phyloP scores from a whole-genome alignment of 2,113 vertebrate genomes.

The Cathartes aura region DNA sequence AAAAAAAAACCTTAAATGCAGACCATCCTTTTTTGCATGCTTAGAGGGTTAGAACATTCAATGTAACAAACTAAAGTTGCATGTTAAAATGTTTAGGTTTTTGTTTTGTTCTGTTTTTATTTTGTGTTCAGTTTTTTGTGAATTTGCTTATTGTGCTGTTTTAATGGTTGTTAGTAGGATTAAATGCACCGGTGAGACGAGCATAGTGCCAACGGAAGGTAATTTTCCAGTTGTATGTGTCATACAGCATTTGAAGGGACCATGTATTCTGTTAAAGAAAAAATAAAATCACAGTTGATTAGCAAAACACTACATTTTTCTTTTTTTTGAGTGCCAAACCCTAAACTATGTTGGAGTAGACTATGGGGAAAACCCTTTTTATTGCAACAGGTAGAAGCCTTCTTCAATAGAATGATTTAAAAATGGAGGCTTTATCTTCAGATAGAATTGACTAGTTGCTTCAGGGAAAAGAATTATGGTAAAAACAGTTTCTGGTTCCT shows the following conservation, averaged over 20 bases:
- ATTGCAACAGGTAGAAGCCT: slow-evolving; percentile 49
- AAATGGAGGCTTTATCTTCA: slow-evolving; percentile 46
- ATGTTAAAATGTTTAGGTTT: slow-evolving; percentile 86
- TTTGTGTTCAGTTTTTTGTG: slow-evolving; percentile 80
- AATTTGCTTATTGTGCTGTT: slow-evolving; percentile 86
- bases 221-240: slow-evolving; percentile 82
- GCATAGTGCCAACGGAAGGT: slow-evolving; percentile 83
- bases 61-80: slow-evolving; percentile 87
- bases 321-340: slow-evolving; percentile 79
- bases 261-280: slow-evolving; percentile 73
- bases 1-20: slow-evolving; percentile 74
- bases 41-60: slow-evolving; percentile 83
- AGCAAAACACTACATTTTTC: slow-evolving; percentile 62
- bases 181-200: slow-evolving; percentile 79
- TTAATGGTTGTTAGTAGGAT: slow-evolving; percentile 80
- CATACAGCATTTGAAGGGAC: slow-evolving; percentile 87
- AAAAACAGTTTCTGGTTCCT: slow-evolving; percentile 81
- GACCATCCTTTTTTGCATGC: slow-evolving; percentile 90
- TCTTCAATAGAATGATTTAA: slow-evolving; percentile 44
- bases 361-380: slow-evolving; percentile 44
- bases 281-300: slow-evolving; percentile 54
- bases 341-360: slow-evolving; percentile 59
- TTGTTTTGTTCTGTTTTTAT: slow-evolving; percentile 73
- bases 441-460: slow-evolving; percentile 39
- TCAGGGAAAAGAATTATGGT: slow-evolving; percentile 27